A percentile compares a stretch with the other conserved stretches of the same genome.
These are phyloP conservation scores for Galagoides demidoff DNA, from an alignment of 2,797 vertebrate species.

Conservation along the genomic window DNA sequence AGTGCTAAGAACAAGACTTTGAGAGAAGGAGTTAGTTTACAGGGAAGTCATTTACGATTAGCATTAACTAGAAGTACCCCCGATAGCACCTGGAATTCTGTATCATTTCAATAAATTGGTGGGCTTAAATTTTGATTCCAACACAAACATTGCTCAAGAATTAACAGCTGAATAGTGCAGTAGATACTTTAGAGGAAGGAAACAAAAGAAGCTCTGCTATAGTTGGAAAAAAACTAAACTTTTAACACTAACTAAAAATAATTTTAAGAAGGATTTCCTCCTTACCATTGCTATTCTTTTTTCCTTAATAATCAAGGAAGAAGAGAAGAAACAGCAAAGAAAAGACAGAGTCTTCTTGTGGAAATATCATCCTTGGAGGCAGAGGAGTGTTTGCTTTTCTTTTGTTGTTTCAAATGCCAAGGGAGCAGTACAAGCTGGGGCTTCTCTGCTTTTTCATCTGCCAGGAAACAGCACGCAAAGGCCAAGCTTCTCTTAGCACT, in stretches of 20 bases:
- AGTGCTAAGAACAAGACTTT: background rate
- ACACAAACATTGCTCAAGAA: background rate
- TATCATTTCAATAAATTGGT: background rate
- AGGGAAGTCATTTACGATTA: background rate
- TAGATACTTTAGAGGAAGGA: background rate
- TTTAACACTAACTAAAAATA: background rate
- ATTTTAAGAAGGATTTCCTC: constrained; percentile 7
- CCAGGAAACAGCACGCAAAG: constrained; percentile 61
- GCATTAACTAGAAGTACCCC: background rate
- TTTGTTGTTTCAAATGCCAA: constrained; percentile 65
- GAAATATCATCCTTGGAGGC: constrained; percentile 54
- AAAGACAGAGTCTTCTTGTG: background rate
- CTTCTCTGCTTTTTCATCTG: constrained; percentile 61
- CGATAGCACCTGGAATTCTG: background rate
- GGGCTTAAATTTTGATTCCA: background rate
- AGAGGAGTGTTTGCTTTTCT: constrained; percentile 51
- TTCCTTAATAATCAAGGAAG: constrained; percentile 8
- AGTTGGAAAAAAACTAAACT: background rate
- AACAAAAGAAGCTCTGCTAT: background rate
- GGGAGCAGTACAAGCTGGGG: background rate
- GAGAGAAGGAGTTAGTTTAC: background rate
- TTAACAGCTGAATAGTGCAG: background rate
- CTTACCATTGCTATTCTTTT: background rate
- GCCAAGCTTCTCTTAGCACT: background rate
- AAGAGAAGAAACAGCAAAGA: background rate